Evolutionary conservation across 1,140 invertebrate species (phyloP), one percentile per base, ranked within the genome.

Genomic region (Euura saliciscinereae): DNA sequence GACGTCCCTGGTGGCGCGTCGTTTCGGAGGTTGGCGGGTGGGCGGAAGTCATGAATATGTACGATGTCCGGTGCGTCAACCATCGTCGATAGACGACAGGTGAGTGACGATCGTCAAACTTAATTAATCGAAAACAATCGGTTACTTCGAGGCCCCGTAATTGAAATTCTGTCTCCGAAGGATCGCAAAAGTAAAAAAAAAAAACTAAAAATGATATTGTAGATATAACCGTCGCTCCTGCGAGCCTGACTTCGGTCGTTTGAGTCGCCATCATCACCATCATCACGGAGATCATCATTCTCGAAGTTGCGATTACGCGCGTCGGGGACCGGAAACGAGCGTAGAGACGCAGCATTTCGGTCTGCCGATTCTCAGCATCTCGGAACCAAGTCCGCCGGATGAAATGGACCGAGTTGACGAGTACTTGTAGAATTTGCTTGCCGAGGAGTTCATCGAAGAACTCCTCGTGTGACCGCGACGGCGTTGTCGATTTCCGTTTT

Each of bases 351-450:
- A 90, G 73, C 90, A 93, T 72, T 93, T 92, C 73, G 92, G 92
- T 44, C 84, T 94, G 77, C 93, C 93, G 59, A 93, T 93, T 72
- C 88, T 94, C 3, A 94, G 93, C 45, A 89, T 95, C 6, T 94
- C 93, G 11, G 93, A 93, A 69, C 93, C 93, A 0, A 94, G 92
- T n/a, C 93, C 93, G 44, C 92, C 93, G 1, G 91, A 93, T 74
- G 91, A 93, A 73, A 90, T 91, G 78, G 88, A 90, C 10, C 80
- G 82, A 43, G 79, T 83, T 45, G 84, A 87, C 74, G 85, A 87
- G 28, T 85, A 86, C 71, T 86, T 88, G 85, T 88, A 88, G 85
- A 79, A 84, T 44, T 84, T 86, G 82, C 85, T 86, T 79, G 80
- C 78, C 83, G 86, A 84, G 85, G 85, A 85, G 69, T 85, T 83